Conservation (phyloP, 1,140 invertebrate species). For the Hormaphis cornu region DNA sequence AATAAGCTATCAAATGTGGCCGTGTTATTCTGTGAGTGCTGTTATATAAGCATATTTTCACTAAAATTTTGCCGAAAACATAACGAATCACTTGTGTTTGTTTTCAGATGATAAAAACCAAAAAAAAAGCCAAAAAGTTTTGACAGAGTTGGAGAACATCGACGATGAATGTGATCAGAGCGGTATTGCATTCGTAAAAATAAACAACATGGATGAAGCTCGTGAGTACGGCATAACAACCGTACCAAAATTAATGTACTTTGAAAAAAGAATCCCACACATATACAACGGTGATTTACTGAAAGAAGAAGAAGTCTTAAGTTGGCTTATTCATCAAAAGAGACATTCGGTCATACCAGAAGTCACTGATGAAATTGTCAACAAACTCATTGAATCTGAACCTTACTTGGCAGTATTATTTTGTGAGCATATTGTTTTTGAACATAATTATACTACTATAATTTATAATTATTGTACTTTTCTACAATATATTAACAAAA, state of each 20-base stretch:
- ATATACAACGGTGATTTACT: slow-evolving; percentile 83
- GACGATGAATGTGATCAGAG: slow-evolving; percentile 88
- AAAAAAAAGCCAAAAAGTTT: slow-evolving; percentile 78
- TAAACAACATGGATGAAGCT: slow-evolving; percentile 76
- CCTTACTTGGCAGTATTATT: slow-evolving; percentile 74
- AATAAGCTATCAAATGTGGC: slow-evolving; percentile 79
- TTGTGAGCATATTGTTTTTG: slow-evolving; percentile 54
- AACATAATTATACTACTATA: too few species aligned
- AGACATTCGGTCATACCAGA: slow-evolving; percentile 83
- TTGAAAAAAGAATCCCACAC: slow-evolving; percentile 77
- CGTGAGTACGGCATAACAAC: slow-evolving; percentile 80
- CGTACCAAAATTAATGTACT: slow-evolving; percentile 72
- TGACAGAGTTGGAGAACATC: slow-evolving; percentile 82
- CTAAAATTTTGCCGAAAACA: not conserved
- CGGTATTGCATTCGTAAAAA: slow-evolving; percentile 87
- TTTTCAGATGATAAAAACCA: slow-evolving; percentile 78
- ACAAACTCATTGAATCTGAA: slow-evolving; percentile 72
- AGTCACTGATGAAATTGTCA: slow-evolving; percentile 88
- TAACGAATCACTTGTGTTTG: too few species aligned
- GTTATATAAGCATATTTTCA: slow-evolving; percentile 20
- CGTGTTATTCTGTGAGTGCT: slow-evolving; percentile 76
- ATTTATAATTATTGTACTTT: too few species aligned
- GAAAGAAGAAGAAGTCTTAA: slow-evolving; percentile 80
- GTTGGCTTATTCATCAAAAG: slow-evolving; percentile 82
- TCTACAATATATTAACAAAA: too few species aligned